Conservation (phyloP, 2,888 invertebrate species). For the Escarpia spicata region DNA sequence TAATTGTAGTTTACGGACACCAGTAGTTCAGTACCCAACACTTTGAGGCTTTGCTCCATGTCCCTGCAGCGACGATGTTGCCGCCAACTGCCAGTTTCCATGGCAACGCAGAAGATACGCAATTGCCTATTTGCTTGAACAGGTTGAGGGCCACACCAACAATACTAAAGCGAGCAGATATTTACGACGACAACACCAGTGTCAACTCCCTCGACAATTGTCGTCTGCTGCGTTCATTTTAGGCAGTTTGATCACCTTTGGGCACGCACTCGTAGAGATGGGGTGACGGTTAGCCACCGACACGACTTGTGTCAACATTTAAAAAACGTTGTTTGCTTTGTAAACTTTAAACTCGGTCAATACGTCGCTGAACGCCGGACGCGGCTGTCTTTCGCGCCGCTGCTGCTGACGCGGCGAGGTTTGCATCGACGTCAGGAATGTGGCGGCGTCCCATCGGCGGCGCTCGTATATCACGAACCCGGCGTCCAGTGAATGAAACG, state of each 20-base stretch:
- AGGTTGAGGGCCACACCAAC: neutral
- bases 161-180: neutral
- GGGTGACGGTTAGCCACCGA: neutral
- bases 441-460: neutral
- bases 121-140: neutral
- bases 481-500: conserved; percentile 16
- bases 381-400: neutral
- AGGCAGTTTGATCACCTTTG: neutral
- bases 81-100: neutral
- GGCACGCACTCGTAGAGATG: neutral
- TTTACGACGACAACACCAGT: neutral
- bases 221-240: conserved; percentile 16
- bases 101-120: neutral
- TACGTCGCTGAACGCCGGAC: neutral
- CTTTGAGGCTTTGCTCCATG: neutral
- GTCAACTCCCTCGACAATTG: neutral
- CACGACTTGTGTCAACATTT: neutral
- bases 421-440: neutral
- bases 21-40: neutral
- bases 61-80: neutral
- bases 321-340: neutral
- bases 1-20: neutral
- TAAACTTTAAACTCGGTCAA: neutral
- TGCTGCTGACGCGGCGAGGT: neutral
- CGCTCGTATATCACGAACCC: neutral